Base-by-base conservation (phyloP, 2,888 invertebrate species). In the Stenichneumon culpator region DNA sequence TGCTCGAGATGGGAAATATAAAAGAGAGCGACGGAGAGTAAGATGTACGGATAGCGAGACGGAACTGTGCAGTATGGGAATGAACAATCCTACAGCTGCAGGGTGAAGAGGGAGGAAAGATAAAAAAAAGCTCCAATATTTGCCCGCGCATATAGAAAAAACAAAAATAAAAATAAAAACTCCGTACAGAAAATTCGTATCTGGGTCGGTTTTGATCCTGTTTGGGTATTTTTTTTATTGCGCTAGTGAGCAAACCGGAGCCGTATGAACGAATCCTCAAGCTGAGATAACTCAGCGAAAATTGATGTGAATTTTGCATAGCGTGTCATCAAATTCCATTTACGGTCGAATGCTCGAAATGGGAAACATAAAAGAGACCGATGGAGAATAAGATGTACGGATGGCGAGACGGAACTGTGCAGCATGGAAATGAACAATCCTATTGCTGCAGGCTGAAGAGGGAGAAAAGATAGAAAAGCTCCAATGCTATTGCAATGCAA, bases 241-340 rank as follows among this genome's bases (percentile, higher is more conserved):
- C 16, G 16, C 44, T 0, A 9, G 1, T 11, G 11, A 11, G 9
- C 39, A 11, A 1, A 39, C 39, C 11, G 39, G 36, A 39, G 11
- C 39, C 0, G 39, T 32, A 5, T 32, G 4, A 4, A 6, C 32
- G 32, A 32, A 4, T 32, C 32, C 4, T 39, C 36, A 36, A 7
- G 39, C 39, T 39, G 9, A 11, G 39, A 39, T 11, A 39, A 39
- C 39, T 39, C 9, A 39, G 11, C 39, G 39, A 39, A 39, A 39
- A 7, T 9, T 39, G 0, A 9, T 39, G 9, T 1, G 39, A 39
- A 39, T 11, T 11, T 39, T 9, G 11, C 25, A 25, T 25, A 25
- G 87, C 87, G 87, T 86, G 86, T 80, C 87, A 68, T 25, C 25
- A 2, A 25, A 39, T 67, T 78, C 83, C 84, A 87, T 86, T 87